Percentiles rank a stretch among this genome's conserved stretches.
phyloP scores from a whole-genome alignment of 2,113 vertebrate genomes.

The Boulengerochromis microlepis region DNA sequence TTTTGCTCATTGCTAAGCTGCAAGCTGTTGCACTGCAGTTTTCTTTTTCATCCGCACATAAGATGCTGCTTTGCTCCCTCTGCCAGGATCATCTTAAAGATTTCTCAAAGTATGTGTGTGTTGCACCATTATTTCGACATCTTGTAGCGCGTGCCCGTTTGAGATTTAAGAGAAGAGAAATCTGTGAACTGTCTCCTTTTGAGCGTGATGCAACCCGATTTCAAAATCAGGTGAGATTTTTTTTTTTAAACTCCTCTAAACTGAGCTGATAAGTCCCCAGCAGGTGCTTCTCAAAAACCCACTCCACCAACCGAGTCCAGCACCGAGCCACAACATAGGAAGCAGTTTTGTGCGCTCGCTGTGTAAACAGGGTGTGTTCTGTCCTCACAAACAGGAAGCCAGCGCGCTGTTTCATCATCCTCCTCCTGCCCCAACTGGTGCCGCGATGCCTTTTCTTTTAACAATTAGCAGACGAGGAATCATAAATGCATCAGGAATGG shows the following conservation, averaged over 20 bases:
- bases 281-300: background rate
- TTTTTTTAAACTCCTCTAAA: background rate
- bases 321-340: background rate
- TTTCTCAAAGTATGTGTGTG: background rate
- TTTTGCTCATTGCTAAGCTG: background rate
- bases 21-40: background rate
- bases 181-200: background rate
- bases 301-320: background rate
- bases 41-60: background rate
- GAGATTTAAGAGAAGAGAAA: background rate
- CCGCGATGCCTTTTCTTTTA: background rate
- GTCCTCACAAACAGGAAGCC: conserved; percentile 2
- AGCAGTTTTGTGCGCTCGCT: background rate
- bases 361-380: background rate
- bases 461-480: background rate
- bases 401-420: background rate
- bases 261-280: background rate
- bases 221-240: background rate
- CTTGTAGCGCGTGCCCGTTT: background rate
- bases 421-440: background rate
- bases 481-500: background rate
- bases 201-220: background rate
- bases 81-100: background rate
- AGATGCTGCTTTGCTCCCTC: background rate
- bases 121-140: background rate